Evolutionary conservation across 1,140 invertebrate species (phyloP), one percentile per base, ranked within the genome.

Genomic region (Phymastichus coffea): DNA sequence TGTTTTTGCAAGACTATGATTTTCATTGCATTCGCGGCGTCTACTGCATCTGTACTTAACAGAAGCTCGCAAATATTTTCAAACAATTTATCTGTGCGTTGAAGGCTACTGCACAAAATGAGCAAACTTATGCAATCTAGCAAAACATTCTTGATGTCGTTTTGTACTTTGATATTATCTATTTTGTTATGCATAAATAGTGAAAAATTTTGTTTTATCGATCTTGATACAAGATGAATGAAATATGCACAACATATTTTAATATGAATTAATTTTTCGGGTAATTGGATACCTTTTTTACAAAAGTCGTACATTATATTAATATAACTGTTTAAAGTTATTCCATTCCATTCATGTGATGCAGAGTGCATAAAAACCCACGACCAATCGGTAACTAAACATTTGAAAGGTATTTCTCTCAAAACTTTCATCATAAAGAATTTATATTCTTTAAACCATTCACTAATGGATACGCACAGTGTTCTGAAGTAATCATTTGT

Each of bases 171-270:
- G n/a, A n/a, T n/a, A n/a, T n/a, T n/a, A n/a, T n/a, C n/a, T n/a
- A n/a, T n/a, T n/a, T n/a, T n/a, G n/a, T n/a, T n/a, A n/a, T n/a
- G n/a, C n/a, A n/a, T n/a, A n/a, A n/a, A n/a, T n/a, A n/a, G n/a
- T n/a, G 19, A 38, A 25, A 22, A 57, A 25, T 62, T 38, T 23
- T 44, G 26, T 1, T 41, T 6, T 8, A 62, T 62, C 0, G 37
- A 35, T 37, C 28, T 51, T 2, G 23, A 17, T 2, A 61, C 41
- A 4, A 19, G 37, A 9, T 53, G 40, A 49, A 61, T 46, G 4
- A 54, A 40, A 37, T 62, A 54, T 19, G 41, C 53, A 46, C 35
- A 49, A 37, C 60, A 62, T 12, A 26, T n/a, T 23, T 51, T 51
- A 1, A 51, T 10, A 3, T 37, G 3, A 2, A n/a, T 37, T 23